Conservation (phyloP, 2,888 invertebrate genomes). For the Serrognathus titanus region DNA sequence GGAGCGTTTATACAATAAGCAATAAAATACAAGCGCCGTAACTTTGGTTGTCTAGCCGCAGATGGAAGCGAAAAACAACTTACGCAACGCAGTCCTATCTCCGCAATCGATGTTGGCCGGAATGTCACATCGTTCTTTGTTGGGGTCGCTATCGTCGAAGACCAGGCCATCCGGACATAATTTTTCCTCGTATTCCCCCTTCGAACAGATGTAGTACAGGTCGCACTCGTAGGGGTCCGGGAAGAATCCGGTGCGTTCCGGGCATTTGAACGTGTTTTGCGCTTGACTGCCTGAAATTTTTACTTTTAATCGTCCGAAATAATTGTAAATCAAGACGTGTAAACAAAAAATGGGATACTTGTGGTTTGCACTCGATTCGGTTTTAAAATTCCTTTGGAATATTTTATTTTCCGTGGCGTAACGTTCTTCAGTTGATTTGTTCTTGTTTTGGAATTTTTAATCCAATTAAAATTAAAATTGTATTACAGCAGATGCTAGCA, state of each 20-base stretch:
- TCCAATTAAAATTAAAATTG: no score
- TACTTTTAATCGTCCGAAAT: background rate
- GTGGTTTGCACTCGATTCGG: no score
- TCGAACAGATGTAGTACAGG: conserved; percentile 71
- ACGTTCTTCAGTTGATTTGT: no score
- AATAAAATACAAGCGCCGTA: background rate
- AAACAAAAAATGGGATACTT: no score
- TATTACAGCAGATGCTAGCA: no score
- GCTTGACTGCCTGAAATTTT: conserved; percentile 13
- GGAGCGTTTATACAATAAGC: background rate
- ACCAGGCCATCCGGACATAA: conserved; percentile 78
- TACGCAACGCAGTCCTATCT: conserved; percentile 70
- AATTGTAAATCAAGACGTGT: background rate
- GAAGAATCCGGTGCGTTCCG: conserved; percentile 69
- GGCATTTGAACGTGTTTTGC: conserved; percentile 60
- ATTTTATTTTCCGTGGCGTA: no score
- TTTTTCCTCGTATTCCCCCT: conserved; percentile 61
- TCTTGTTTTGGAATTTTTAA: no score
- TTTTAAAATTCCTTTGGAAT: no score
- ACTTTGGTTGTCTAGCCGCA: conserved; percentile 1
- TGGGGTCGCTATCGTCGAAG: conserved; percentile 68
- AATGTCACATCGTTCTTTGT: conserved; percentile 71
- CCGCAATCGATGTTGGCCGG: conserved; percentile 76
- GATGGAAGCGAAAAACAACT: conserved; percentile 42
- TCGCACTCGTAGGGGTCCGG: conserved; percentile 75